phyloP scores from a whole-genome alignment of 2,888 invertebrate genomes.

The Synergus umbraculus region DNA sequence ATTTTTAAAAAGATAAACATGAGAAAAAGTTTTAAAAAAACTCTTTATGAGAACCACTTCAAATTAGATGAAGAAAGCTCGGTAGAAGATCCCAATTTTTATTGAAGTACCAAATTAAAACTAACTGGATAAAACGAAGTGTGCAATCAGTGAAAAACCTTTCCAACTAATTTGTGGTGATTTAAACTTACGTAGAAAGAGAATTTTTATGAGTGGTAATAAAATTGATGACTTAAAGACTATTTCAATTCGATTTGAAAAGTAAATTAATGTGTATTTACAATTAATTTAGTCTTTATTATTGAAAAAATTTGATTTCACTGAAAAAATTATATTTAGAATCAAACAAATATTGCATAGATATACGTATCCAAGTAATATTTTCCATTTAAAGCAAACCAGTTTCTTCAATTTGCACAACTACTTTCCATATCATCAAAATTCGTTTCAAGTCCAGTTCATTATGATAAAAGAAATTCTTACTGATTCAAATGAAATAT shows the following conservation, averaged over 20 bases:
- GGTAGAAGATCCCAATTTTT: background rate
- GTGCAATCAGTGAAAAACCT: background rate
- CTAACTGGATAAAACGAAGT: background rate
- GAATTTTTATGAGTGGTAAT: background rate
- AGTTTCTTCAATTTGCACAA: no score
- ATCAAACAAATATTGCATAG: no score
- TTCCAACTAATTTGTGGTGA: background rate
- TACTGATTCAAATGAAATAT: no score
- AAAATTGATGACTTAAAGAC: background rate
- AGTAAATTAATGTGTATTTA: background rate
- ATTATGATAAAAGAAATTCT: no score
- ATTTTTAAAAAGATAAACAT: background rate
- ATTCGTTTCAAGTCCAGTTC: no score
- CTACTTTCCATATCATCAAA: no score
- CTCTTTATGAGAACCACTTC: background rate
- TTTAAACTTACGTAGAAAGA: background rate
- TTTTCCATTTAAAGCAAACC: no score
- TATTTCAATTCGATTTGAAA: background rate
- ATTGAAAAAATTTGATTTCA: no score
- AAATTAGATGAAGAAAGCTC: background rate
- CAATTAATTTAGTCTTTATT: no score
- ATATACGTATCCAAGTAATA: no score
- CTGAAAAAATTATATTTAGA: no score
- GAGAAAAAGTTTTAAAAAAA: background rate
- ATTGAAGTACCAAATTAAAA: background rate